Evolutionary conservation across 1,140 invertebrate species (phyloP).

Genomic region (Ectropis grisescens): DNA sequence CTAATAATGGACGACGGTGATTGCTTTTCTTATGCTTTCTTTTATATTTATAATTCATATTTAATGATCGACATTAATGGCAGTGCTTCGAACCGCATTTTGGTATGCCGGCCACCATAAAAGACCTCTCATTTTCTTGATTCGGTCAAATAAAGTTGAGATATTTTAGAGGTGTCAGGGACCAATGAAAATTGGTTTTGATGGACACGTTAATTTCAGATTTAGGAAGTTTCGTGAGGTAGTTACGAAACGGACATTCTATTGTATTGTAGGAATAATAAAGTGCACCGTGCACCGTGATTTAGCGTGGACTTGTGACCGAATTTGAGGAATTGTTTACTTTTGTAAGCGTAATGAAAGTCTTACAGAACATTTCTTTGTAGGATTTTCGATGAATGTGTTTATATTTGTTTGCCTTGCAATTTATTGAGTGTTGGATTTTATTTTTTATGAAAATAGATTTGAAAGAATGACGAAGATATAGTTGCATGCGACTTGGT

Average conservation of each 20-base stretch:
- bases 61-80: conserved; percentile 63
- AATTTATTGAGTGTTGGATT: too few relatives aligned
- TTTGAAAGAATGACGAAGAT: too few relatives aligned
- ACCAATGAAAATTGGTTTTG: conserved; percentile 25
- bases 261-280: conserved; percentile 41
- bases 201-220: conserved; percentile 61
- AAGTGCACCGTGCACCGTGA: conserved; percentile 25
- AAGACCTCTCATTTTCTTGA: conserved; percentile 20
- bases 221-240: conserved; percentile 56
- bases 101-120: conserved; percentile 18
- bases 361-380: too few relatives aligned
- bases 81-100: conserved; percentile 36
- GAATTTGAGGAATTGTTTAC: too few relatives aligned
- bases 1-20: conserved; percentile 52
- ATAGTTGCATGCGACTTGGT: too few relatives aligned
- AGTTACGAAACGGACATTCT: conserved; percentile 48
- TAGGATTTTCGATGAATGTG: too few relatives aligned
- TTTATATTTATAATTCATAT: conserved; percentile 65
- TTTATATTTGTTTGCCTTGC: too few relatives aligned
- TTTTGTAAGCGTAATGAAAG: too few relatives aligned
- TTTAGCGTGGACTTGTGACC: too few relatives aligned
- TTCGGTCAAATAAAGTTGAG: conserved; percentile 2
- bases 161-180: conserved; percentile 8
- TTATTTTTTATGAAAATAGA: too few relatives aligned
- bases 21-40: conserved; percentile 60